A percentile compares a stretch with the other conserved stretches of the same genome.
Conservation (phyloP, 2,113 vertebrate genomes). For the Jacana jacana region DNA sequence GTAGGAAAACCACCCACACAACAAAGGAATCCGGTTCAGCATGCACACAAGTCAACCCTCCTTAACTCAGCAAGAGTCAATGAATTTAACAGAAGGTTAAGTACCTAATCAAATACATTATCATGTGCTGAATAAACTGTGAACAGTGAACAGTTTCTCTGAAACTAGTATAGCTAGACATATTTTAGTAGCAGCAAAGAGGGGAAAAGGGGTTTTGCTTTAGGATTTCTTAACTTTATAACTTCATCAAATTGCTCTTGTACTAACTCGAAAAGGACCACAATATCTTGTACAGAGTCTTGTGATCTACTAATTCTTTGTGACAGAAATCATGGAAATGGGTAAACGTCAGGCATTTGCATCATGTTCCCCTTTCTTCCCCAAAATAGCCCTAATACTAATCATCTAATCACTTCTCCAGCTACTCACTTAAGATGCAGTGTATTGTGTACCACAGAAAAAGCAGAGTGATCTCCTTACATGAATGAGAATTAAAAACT, state of each 20-base stretch:
- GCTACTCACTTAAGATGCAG: background rate
- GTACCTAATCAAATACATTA: background rate
- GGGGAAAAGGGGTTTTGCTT: accelerated
- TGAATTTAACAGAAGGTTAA: background rate
- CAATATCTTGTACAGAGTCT: background rate
- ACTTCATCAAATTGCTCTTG: background rate
- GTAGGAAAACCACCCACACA: background rate
- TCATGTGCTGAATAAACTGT: background rate
- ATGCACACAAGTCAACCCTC: background rate
- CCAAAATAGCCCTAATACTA: background rate
- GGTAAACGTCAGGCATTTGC: background rate
- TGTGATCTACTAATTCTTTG: background rate
- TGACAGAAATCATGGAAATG: background rate
- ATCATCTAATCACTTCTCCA: background rate
- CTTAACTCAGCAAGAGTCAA: background rate
- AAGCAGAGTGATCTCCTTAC: background rate
- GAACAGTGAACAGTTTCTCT: background rate
- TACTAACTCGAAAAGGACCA: background rate
- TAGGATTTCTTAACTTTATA: background rate
- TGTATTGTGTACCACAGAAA: background rate
- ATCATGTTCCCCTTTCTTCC: background rate
- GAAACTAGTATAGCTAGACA: background rate
- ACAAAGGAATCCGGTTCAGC: background rate
- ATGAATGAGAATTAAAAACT: background rate
- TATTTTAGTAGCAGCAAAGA: background rate